phyloP scores from a whole-genome alignment of 2,888 invertebrate species.

The Cephus sareptanus region DNA sequence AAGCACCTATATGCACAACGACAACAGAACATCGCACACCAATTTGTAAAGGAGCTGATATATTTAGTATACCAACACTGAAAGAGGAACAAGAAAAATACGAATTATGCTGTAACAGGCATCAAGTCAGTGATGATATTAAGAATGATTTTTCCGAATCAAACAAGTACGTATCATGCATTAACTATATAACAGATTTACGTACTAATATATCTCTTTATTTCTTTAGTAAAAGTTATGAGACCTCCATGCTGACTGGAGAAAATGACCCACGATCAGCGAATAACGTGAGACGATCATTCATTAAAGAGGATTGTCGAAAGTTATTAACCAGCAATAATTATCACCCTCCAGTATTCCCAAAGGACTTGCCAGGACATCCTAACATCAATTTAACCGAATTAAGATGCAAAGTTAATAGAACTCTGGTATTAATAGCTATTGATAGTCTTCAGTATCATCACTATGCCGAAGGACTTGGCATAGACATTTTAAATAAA shows the following conservation, averaged over 20 bases:
- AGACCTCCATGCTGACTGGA: slow-evolving; percentile 67
- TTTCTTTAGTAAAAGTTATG: slow-evolving; percentile 36
- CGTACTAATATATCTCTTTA: background rate
- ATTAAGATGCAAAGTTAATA: slow-evolving; percentile 67
- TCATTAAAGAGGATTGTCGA: slow-evolving; percentile 48
- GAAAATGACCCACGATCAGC: slow-evolving; percentile 70
- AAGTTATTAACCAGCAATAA: slow-evolving; percentile 55
- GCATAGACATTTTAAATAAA: slow-evolving; percentile 73
- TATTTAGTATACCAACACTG: slow-evolving; percentile 39
- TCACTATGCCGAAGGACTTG: slow-evolving; percentile 81
- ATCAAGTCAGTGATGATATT: slow-evolving; percentile 10
- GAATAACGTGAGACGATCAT: slow-evolving; percentile 65
- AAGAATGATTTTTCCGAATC: slow-evolving; percentile 8
- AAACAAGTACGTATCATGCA: slow-evolving; percentile 9
- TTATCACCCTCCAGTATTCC: slow-evolving; percentile 54
- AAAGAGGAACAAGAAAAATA: slow-evolving; percentile 31
- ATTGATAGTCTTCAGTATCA: slow-evolving; percentile 80
- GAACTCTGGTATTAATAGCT: slow-evolving; percentile 74
- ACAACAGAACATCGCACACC: slow-evolving; percentile 31
- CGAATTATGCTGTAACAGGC: slow-evolving; percentile 42
- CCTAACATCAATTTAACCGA: slow-evolving; percentile 38
- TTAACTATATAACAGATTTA: background rate
- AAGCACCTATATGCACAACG: slow-evolving; percentile 33
- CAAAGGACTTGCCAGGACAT: slow-evolving; percentile 49
- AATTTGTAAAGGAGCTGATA: slow-evolving; percentile 49